phyloP scores from a whole-genome alignment of 2,113 vertebrate species.

The Emberiza fucata region DNA sequence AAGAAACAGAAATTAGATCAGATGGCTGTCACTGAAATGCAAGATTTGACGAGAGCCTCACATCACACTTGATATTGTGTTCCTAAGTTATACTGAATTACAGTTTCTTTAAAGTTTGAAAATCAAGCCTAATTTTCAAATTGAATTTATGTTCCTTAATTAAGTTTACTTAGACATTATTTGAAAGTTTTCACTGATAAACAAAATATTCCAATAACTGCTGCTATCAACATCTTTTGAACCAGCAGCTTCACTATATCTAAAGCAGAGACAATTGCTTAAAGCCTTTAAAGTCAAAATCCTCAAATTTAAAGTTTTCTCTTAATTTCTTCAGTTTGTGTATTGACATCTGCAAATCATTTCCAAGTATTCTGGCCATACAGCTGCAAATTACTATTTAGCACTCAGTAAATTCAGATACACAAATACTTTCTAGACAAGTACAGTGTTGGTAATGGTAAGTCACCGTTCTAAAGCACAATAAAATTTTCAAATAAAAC shows the following conservation, averaged over 20 bases:
- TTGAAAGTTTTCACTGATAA: background rate
- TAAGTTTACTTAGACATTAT: background rate
- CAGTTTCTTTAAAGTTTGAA: background rate
- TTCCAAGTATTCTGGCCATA: background rate
- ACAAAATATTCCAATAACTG: background rate
- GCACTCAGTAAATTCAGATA: background rate
- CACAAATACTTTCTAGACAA: background rate
- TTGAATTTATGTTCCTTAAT: background rate
- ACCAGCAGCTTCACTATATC: background rate
- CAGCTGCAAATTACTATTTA: background rate
- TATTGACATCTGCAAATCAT: background rate
- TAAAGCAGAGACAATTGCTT: background rate
- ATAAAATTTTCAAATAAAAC: background rate
- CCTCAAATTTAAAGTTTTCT: background rate
- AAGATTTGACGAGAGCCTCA: background rate
- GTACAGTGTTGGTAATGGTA: background rate
- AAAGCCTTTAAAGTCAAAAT: background rate
- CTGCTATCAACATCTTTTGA: background rate
- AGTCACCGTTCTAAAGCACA: background rate
- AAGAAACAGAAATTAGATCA: background rate
- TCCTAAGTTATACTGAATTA: background rate
- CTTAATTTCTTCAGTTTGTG: background rate
- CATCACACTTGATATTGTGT: fast-evolving
- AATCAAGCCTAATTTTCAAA: background rate
- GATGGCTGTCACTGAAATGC: background rate